phyloP scores from a whole-genome alignment of 1,140 invertebrate genomes.

The Listronotus oregonensis region DNA sequence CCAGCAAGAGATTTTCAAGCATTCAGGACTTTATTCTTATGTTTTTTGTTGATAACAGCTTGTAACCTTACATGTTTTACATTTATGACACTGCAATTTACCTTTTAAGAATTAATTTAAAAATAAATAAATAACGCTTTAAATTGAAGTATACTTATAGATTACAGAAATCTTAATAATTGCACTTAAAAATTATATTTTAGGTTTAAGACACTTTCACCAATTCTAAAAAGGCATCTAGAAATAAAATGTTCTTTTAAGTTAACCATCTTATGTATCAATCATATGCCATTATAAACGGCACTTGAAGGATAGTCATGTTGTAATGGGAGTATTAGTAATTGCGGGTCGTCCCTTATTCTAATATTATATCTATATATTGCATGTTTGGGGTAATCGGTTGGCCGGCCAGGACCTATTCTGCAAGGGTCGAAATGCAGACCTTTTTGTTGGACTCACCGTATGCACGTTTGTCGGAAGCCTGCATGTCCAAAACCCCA shows the following conservation, averaged over 20 bases:
- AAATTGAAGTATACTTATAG: no score
- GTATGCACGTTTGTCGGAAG: conserved; percentile 51
- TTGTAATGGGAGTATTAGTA: conserved; percentile 35
- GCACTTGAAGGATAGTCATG: conserved; percentile 1
- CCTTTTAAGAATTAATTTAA: no score
- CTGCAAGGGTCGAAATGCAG: conserved; percentile 48
- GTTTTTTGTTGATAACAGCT: neutral
- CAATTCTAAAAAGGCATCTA: no score
- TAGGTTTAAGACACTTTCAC: no score
- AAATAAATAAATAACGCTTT: no score
- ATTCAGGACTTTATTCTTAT: neutral
- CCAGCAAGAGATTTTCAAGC: neutral
- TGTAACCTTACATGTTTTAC: neutral
- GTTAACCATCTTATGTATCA: no score
- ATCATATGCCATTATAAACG: no score
- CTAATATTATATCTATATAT: conserved; percentile 47
- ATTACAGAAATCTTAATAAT: no score
- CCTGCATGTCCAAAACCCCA: conserved; percentile 43
- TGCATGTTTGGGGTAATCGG: conserved; percentile 56
- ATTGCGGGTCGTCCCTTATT: conserved; percentile 49
- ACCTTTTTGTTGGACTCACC: conserved; percentile 43
- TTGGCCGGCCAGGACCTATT: conserved; percentile 56
- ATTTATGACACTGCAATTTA: no score
- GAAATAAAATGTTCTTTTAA: no score
- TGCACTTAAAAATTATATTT: no score